Conservation (phyloP, 2,797 vertebrate genomes). For the Takifugu ocellatus region DNA sequence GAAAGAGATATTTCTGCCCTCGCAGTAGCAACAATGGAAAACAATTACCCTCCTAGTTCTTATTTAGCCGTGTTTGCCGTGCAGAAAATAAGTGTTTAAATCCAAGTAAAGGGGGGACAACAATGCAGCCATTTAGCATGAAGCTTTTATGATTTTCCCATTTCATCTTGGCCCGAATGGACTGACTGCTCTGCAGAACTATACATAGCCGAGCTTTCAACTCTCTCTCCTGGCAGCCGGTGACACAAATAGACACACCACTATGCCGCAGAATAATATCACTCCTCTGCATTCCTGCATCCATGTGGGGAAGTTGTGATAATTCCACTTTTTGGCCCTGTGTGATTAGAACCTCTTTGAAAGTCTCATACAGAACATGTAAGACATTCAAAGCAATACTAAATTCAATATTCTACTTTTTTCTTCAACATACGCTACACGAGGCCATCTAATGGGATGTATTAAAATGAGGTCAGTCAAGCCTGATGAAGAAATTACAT, state of each 20-base stretch:
- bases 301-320: slow-evolving; percentile 20
- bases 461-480: slow-evolving; percentile 75
- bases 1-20: slow-evolving; percentile 18
- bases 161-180: slow-evolving; percentile 39
- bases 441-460: slow-evolving; percentile 57
- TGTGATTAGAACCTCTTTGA: slow-evolving; percentile 21
- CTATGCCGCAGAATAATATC: slow-evolving; percentile 10
- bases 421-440: slow-evolving; percentile 21
- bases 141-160: slow-evolving; percentile 31
- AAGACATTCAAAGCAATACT: slow-evolving; percentile 27
- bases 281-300: slow-evolving; percentile 14
- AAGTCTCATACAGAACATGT: slow-evolving; percentile 31
- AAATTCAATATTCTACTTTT: slow-evolving; percentile 47
- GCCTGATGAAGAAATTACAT: slow-evolving; percentile 77
- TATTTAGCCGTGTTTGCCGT: not conserved
- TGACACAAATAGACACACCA: slow-evolving; percentile 17
- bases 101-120: slow-evolving; percentile 15
- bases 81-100: slow-evolving; percentile 15
- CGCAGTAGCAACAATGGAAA: slow-evolving; percentile 28
- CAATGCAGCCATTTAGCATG: slow-evolving; percentile 13
- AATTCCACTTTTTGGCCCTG: slow-evolving; percentile 29
- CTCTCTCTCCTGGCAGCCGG: slow-evolving; percentile 22
- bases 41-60: slow-evolving; percentile 4
- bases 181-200: slow-evolving; percentile 26
- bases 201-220: slow-evolving; percentile 28